Base-by-base conservation (phyloP, 2,888 invertebrate genomes). In the Dendrolimus pini region DNA sequence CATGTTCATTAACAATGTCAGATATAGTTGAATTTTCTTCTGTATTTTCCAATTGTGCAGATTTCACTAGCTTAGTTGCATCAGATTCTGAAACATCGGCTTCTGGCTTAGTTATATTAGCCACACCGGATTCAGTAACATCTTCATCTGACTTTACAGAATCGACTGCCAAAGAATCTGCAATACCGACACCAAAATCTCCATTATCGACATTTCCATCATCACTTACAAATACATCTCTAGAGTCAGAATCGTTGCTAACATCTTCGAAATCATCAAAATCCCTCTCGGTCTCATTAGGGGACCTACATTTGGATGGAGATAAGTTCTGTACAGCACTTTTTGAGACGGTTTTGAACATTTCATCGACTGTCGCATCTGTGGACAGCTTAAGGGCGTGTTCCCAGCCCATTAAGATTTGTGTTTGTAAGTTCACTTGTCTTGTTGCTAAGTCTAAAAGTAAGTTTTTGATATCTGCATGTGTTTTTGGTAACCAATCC, bases 331-430 rank as follows among this genome's bases (percentile, higher is more conserved):
- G 82, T 0, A 89, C 84, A 1, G 88, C 89, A 0, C 72, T 77
- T 62, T 81, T 84, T 0, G 89, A 89, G 0, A 90, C 89, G 0
- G 89, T 89, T 57, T 89, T 86, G 69, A 90, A 90, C 7, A 90
- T 60, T 3, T 85, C 81, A 0, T 71, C 71, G 0, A 72, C 61
- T 54, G 80, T 77, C 0, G 80, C 60, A 12, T 83, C 85, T 0
- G 79, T 75, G 1, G 85, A 77, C 0, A 85, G 66, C 13, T 77
- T 77, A 0, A 86, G 62, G 0, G 87, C 87, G 56, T 78, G 70
- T 57, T 89, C 89, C 89, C 89, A 89, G 0, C 81, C 77, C 53
- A 66, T 62, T 1, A 82, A 62, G 0, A 78, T 66, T 54, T 85
- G 85, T 0, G 82, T 72, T 68, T 86, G 79, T 1, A 78, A 63